Conservation (phyloP, 2,888 invertebrate species). For the Scaptomyza polygonia region DNA sequence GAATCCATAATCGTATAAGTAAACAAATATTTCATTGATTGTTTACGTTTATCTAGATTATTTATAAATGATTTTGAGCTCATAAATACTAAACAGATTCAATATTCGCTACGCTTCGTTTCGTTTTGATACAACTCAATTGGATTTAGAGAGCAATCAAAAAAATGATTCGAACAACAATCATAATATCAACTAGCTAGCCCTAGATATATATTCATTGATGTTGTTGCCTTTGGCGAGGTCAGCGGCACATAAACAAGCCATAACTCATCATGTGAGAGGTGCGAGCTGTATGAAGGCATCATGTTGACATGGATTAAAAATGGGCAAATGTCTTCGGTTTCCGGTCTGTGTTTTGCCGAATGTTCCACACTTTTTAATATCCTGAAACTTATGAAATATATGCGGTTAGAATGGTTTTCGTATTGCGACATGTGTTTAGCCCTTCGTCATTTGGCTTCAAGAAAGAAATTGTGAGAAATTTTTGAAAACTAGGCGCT, state of each 20-base stretch:
- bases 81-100: slow-evolving; percentile 56
- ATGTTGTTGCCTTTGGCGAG: slow-evolving; percentile 58
- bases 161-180: slow-evolving; percentile 23
- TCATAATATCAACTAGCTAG: slow-evolving; percentile 25
- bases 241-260: slow-evolving; percentile 77
- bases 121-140: slow-evolving; percentile 28
- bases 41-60: slow-evolving; percentile 51
- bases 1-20: slow-evolving; percentile 54
- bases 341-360: slow-evolving; percentile 20
- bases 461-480: slow-evolving; percentile 43
- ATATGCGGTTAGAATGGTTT: slow-evolving; percentile 34
- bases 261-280: slow-evolving; percentile 69
- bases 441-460: slow-evolving; percentile 34
- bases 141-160: slow-evolving; percentile 40
- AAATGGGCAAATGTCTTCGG: slow-evolving; percentile 25
- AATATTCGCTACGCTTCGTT: slow-evolving; percentile 26
- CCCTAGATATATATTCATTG: slow-evolving; percentile 9
- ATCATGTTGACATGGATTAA: slow-evolving; percentile 56
- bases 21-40: slow-evolving; percentile 26
- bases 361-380: slow-evolving; percentile 31
- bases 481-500: slow-evolving; percentile 49
- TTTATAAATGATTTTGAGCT: slow-evolving; percentile 58
- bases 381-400: slow-evolving; percentile 49
- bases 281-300: slow-evolving; percentile 56
- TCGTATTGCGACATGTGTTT: slow-evolving; percentile 38